phyloP scores from a whole-genome alignment of 2,888 invertebrate species.

The Anthrax anthrax region DNA sequence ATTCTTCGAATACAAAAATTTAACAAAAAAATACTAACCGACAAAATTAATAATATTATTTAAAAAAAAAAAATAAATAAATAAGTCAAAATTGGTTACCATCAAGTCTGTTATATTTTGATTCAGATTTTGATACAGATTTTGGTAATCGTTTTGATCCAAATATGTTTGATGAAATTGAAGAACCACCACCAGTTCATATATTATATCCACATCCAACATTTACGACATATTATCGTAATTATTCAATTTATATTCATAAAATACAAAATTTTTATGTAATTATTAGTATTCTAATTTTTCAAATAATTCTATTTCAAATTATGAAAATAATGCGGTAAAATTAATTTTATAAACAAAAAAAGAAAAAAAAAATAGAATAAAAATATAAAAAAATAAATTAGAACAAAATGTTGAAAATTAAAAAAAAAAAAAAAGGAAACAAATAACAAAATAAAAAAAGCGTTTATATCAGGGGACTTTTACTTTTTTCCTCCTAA shows the following conservation, averaged over 20 bases:
- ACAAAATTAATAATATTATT: too few relatives aligned
- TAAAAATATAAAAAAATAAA: background rate
- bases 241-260: background rate
- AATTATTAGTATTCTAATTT: background rate
- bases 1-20: too few relatives aligned
- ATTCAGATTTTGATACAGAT: constrained; percentile 32
- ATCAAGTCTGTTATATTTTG: constrained; percentile 47
- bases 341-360: constrained; percentile 2
- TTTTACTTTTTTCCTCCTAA: background rate
- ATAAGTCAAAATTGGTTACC: constrained; percentile 49
- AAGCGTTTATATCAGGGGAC: too few relatives aligned
- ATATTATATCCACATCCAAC: constrained; percentile 51
- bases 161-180: constrained; percentile 47
- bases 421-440: too few relatives aligned
- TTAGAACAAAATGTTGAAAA: too few relatives aligned
- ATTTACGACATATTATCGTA: background rate
- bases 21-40: too few relatives aligned
- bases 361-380: background rate
- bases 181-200: constrained; percentile 53
- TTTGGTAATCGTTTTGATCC: constrained; percentile 27
- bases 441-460: too few relatives aligned
- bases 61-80: too few relatives aligned
- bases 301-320: background rate
- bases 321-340: constrained; percentile 10
- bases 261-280: background rate